Evolutionary conservation across 2,113 vertebrate species (phyloP).

Genomic region (Macrotis lagotis): DNA sequence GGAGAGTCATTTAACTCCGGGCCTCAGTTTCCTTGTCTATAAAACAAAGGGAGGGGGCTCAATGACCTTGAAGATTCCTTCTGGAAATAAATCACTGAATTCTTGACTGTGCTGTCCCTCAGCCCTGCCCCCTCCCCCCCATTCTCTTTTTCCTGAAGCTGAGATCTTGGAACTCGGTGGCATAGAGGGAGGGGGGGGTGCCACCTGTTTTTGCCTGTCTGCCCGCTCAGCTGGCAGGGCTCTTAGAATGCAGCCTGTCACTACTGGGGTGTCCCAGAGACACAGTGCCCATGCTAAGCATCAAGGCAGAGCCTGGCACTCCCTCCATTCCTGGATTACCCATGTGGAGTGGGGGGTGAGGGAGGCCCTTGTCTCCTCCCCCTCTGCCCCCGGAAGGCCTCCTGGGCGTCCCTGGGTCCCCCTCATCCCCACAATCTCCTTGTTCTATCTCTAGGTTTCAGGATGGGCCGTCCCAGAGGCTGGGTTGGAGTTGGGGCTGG

Average conservation of each 20-base stretch:
- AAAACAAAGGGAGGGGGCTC: not conserved
- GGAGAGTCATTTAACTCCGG: not conserved
- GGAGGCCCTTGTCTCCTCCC: not conserved
- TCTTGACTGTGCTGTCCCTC: not conserved
- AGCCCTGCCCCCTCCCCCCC: not conserved
- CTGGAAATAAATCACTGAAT: not conserved
- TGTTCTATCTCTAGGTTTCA: not conserved
- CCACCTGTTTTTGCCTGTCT: constrained; percentile 71
- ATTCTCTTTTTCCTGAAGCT: not conserved
- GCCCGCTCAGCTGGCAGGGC: constrained; percentile 45
- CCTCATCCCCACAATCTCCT: not conserved
- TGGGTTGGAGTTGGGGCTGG: not conserved
- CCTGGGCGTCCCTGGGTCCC: not conserved
- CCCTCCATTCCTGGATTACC: not conserved
- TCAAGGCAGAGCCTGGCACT: not conserved
- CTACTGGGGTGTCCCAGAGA: constrained; percentile 39
- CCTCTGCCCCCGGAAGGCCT: not conserved
- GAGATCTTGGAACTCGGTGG: constrained; percentile 18
- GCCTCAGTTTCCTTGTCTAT: not conserved
- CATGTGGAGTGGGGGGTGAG: not conserved
- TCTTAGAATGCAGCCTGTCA: constrained; percentile 31
- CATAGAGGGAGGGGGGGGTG: constrained; percentile 25
- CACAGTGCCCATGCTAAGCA: not conserved
- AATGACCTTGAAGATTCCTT: not conserved
- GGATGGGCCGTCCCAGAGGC: not conserved